Evolutionary conservation across 1,140 invertebrate species (phyloP), one percentile per base, ranked within the genome.

Genomic region (Temnothorax curvispinosus): DNA sequence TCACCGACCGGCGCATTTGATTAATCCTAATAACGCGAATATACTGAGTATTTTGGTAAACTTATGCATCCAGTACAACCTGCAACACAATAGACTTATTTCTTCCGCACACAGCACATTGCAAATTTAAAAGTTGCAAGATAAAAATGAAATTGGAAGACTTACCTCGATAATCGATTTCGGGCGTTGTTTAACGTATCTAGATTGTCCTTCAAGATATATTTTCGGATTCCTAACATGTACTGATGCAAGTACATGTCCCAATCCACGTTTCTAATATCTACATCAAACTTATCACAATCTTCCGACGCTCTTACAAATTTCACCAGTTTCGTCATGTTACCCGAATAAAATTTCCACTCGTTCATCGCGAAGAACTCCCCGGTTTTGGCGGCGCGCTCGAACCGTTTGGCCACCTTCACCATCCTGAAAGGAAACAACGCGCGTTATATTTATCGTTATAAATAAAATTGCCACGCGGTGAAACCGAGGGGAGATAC

Each of bases 301-400:
- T 98, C 98, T 35, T 96, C 94, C 0, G 96, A 93, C 0, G 84
- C 65, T 11, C 95, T 95, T n/a, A 98, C 95, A 58, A 96, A 96
- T 27, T 95, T 94, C 56, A 96, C 95, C 0, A 99, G 95, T 64
- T 96, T 95, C 18, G 96, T 95, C 89, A 98, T 96, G 91, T 99
- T 98, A 2, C 96, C 95, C 35, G 96, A 97, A 18, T 96, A 96
- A 92, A 99, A 99, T 58, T 97, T 96, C 98, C 98, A 99, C 91
- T 99, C 97, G 91, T 98, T 96, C 6, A 97, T 96, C 0, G 98
- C 97, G 92, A 99, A 99, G 93, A 98, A 99, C 93, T 98, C 97
- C 0, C 98, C 97, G 0, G 97, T 97, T 27, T 97, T 96, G 0
- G 97, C 97, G 0, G 98, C 97, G 90, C 97, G 96, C 90, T 98